Base-by-base conservation (phyloP, 2,113 vertebrate genomes). In the Cathartes aura region DNA sequence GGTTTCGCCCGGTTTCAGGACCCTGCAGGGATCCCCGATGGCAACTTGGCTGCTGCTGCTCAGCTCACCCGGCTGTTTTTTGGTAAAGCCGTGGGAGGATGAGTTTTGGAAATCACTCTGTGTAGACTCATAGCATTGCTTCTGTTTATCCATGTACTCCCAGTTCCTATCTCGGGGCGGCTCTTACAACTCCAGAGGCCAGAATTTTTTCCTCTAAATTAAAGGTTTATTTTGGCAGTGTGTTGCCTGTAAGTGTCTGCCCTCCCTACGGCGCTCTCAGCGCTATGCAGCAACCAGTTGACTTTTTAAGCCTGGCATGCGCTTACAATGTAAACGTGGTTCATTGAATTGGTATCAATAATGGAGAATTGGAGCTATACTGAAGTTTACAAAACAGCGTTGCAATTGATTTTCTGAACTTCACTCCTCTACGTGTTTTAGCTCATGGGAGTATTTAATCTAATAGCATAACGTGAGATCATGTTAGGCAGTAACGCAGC, bases 361-460 rank as follows among this genome's bases (percentile, higher is more conserved):
- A 36, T 34, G 66, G 63, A 64, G 81, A 56, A 64, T 27, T 72
- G 26, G 53, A 82, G 40, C 78, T 60, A 8, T 55, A 63, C 45
- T 73, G 58, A 72, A 78, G 78, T 94, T 90, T 80, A 73, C 87
- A 90, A 70, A 93, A 67, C 55, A 83, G 29, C 0, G 0, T n/a
- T 85, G 74, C 73, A 76, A 94, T 83, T 8, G 50, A 58, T 93
- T 96, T 94, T 72, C 58, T 82, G 90, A 91, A 82, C 71, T 87
- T 89, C n/a, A 67, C 22, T 67, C 70, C 63, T 87, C 45, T 30
- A 8, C 66, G 22, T 53, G 40, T 85, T 85, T 72, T 58, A 96
- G 68, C 58, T 93, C 48, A 60, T 2, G 10, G 58, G 43, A 88
- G 9, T 87, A 42, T 75, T 85, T 79, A 79, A 82, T 74, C 63